Conservation (phyloP, 2,797 vertebrate genomes). For the Buceros bicornis region DNA sequence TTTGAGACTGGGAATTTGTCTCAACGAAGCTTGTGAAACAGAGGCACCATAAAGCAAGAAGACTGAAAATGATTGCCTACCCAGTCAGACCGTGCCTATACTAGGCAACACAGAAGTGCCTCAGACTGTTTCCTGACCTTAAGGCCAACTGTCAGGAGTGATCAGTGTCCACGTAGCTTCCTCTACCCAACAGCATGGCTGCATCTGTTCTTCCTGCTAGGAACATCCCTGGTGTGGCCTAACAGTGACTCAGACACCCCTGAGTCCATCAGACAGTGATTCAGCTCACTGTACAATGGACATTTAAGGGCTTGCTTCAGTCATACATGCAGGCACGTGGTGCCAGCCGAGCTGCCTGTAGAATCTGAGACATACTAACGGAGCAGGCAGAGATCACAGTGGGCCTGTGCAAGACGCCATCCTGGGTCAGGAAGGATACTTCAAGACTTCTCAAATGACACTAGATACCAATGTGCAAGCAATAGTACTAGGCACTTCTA, state of each 20-base stretch:
- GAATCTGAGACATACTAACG: not conserved
- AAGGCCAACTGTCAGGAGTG: not conserved
- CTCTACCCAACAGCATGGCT: not conserved
- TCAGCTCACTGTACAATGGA: not conserved
- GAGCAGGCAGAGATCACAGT: not conserved
- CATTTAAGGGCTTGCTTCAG: not conserved
- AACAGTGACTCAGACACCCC: not conserved
- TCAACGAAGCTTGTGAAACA: not conserved
- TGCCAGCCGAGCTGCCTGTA: not conserved
- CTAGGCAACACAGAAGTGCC: not conserved
- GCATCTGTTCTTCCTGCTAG: not conserved
- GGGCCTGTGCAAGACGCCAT: fast-evolving
- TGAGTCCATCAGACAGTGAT: not conserved
- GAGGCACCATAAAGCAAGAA: not conserved
- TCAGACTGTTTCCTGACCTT: not conserved
- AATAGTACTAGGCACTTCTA: not conserved
- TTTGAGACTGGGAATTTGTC: not conserved
- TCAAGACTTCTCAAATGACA: not conserved
- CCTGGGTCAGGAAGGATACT: not conserved
- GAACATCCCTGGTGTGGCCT: not conserved
- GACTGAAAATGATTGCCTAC: not conserved
- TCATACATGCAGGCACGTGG: fast-evolving
- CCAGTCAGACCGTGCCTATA: not conserved
- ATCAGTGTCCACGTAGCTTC: not conserved
- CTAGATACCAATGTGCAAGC: fast-evolving